phyloP scores from a whole-genome alignment of 2,113 vertebrate species.

The Lepisosteus osseus region DNA sequence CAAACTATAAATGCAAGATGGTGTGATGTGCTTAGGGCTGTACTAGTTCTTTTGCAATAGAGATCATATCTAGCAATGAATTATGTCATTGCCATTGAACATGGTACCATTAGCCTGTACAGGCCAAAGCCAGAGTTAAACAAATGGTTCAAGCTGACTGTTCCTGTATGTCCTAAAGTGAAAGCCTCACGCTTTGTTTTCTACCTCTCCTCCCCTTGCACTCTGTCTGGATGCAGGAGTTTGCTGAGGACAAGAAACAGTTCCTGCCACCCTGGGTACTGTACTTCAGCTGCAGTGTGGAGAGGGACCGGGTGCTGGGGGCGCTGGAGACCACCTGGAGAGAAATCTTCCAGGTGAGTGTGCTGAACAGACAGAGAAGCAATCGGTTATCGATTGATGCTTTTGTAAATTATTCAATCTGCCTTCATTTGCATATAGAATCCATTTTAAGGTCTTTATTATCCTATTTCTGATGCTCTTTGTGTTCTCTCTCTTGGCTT shows the following conservation, averaged over 20 bases:
- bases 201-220: neutral
- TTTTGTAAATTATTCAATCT: neutral
- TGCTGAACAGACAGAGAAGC: neutral
- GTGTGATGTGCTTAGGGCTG: no score
- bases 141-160: neutral
- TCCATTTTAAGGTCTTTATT: neutral
- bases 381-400: neutral
- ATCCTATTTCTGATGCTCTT: neutral
- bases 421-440: no score
- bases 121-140: no score
- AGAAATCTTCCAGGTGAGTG: constrained; percentile 77
- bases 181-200: neutral
- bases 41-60: no score
- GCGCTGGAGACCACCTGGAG: constrained; percentile 71
- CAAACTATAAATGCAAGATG: no score
- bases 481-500: neutral
- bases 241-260: constrained; percentile 74
- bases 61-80: no score
- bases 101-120: no score
- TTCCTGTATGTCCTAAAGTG: neutral
- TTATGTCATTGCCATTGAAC: no score
- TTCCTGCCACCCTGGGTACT: constrained; percentile 86
- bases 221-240: constrained; percentile 69
- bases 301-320: constrained; percentile 82
- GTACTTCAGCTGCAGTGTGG: constrained; percentile 85